Conservation (phyloP, 2,113 vertebrate species). For the Cinclus cinclus region DNA sequence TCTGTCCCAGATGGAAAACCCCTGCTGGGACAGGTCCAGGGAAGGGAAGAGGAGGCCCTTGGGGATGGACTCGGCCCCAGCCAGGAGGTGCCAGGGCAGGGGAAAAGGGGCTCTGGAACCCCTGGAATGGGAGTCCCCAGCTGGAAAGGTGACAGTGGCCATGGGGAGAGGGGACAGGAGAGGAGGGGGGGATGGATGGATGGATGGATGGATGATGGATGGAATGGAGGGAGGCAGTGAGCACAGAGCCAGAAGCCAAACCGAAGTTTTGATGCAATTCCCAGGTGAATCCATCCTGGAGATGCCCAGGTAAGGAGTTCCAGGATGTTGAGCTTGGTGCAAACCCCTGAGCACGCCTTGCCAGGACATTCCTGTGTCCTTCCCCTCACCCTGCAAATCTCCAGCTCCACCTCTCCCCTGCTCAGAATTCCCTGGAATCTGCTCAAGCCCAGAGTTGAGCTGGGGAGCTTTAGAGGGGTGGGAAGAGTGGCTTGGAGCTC, state of each 20-base stretch:
- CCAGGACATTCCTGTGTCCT: background rate
- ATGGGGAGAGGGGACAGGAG: background rate
- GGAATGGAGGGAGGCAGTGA: background rate
- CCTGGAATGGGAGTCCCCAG: rapidly evolving
- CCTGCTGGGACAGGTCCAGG: background rate
- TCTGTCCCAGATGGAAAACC: background rate
- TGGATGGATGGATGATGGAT: too few species aligned
- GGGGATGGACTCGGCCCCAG: rapidly evolving
- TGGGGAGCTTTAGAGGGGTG: background rate
- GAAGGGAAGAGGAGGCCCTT: background rate
- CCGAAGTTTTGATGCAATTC: background rate
- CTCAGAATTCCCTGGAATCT: background rate
- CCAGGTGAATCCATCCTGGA: background rate
- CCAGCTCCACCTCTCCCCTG: background rate
- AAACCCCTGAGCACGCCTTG: rapidly evolving
- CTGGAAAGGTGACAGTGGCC: background rate
- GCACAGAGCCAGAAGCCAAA: background rate
- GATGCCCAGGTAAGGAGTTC: background rate
- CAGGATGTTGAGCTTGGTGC: background rate
- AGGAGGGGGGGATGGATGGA: too few species aligned
- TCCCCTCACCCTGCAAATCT: background rate
- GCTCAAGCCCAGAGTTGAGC: background rate
- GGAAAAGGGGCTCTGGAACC: rapidly evolving
- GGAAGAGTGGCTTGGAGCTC: rapidly evolving
- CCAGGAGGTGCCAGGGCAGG: background rate